Base-by-base conservation (phyloP, 2,888 invertebrate species). In the Orthonychiurus folsomi region DNA sequence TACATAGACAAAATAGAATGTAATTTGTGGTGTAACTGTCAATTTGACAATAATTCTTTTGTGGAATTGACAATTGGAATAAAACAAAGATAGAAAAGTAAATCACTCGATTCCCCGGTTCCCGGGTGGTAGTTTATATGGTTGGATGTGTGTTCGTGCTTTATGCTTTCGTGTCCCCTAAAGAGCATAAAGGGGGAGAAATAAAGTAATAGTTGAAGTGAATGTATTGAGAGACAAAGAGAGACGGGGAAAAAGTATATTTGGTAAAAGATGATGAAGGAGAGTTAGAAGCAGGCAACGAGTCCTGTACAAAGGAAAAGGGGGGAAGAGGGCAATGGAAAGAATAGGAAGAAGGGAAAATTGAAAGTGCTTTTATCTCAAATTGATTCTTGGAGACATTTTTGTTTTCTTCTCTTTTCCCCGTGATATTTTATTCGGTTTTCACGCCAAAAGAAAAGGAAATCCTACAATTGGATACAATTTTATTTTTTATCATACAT, bases 291-390 rank as follows among this genome's bases (percentile, higher is more conserved):
- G 37, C 9, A 37, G 37, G 37, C 5, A 37, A 37, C 9, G 37
- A 37, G n/a, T n/a, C n/a, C 37, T 37, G 55, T 47, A 20, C 47
- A 53, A 47, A 52, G 56, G 48, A 48, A 28, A 53, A 61, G 20
- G 18, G 48, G 27, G 56, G 37, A 50, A 50, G 20, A 48, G 18
- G 48, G 50, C 5, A 50, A 56, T 20, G 61, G 56, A 56, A 27
- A 65, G 62, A 62, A 59, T 61, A 62, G 58, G 54, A 64, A 64
- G 63, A 65, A 63, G 67, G 67, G 68, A 67, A 69, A 71, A 71
- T 71, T 71, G 71, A 71, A 71, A 71, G 71, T 71, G 71, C 71
- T 71, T 71, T 71, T 71, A 71, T 71, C 70, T 71, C 67, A 69
- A 69, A 71, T 71, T 71, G 71, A 71, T 71, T 71, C 69, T 71